Evolutionary conservation across 2,888 invertebrate species (phyloP), one percentile per base, ranked within the genome.

Genomic region (Dorcus parallelipipedus): DNA sequence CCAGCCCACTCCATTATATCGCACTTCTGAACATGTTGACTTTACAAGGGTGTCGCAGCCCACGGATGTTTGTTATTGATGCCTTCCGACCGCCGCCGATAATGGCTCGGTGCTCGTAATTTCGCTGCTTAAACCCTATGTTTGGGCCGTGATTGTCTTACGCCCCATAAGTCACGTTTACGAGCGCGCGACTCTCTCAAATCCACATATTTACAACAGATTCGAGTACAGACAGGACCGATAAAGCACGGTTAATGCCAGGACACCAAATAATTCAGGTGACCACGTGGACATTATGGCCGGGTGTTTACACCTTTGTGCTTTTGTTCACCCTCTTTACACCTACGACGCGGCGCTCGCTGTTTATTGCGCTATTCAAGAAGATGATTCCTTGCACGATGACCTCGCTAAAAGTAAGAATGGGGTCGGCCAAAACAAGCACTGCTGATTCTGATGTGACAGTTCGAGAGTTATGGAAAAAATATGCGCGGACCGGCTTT

Each of bases 11-110:
- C 75, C 71, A 77, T 76, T 76, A 76, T 76, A 73, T 74, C 67
- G 71, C 73, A 75, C 73, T 76, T 76, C 68, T 69, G 72, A 74
- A 75, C 76, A 72, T 73, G 75, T 76, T 76, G 75, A 73, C 73
- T 73, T 70, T 76, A 72, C 73, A 73, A 71, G 73, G 73, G 73
- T 72, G 67, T 64, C 26, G 26, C 65, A 65, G 63, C 61, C 58
- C 45, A 45, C 45, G 20, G 45, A 10, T 23, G 45, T 45, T 23
- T 45, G 23, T 45, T 45, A 45, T 45, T 20, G 20, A 9, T 45
- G 14, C 45, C 45, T 45, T 45, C 45, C 45, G 45, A 20, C 9
- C 9, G 9, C 42, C 42, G 23, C 17, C 4, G 7, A 45, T 33
- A 33, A 33, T 33, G 26, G 26, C 26, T 33, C 26, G 26, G 5